These are phyloP conservation scores for Myotis lucifugus DNA, from an alignment of 2,113 vertebrate species.

Conservation along the genomic window DNA sequence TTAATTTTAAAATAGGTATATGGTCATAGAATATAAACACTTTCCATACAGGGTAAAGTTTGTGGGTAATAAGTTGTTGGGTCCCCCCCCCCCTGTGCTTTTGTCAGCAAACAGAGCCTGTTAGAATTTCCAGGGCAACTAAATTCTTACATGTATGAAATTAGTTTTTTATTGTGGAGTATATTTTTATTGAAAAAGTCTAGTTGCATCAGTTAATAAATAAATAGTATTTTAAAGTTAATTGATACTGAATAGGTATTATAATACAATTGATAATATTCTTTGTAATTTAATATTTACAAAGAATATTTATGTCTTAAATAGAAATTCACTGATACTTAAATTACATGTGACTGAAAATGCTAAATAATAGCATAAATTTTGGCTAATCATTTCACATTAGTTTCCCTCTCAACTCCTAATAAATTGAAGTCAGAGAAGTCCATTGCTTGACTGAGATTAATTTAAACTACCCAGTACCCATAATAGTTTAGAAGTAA, in stretches of 20 bases:
- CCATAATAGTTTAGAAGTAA: neutral
- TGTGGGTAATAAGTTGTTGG: neutral
- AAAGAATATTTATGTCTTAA: neutral
- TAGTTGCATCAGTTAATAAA: conserved; percentile 2
- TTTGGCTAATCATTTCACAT: neutral
- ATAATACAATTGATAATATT: neutral
- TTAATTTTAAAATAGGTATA: conserved; percentile 3
- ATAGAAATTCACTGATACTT: neutral
- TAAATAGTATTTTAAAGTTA: neutral
- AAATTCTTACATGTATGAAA: neutral
- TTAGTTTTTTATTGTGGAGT: neutral
- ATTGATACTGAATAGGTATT: neutral
- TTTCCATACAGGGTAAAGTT: conserved; percentile 42
- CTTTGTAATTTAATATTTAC: neutral
- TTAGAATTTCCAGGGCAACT: neutral
- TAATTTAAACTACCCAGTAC: neutral
- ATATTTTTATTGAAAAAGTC: neutral
- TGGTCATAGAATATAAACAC: neutral
- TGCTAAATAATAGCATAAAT: conserved; percentile 8
- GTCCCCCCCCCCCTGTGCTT: neutral
- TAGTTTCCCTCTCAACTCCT: neutral
- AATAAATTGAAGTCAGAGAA: neutral
- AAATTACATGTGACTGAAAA: conserved; percentile 38
- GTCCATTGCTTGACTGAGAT: neutral
- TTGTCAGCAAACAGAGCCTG: neutral